phyloP scores from a whole-genome alignment of 2,888 invertebrate genomes.

The Girardia tigrina region DNA sequence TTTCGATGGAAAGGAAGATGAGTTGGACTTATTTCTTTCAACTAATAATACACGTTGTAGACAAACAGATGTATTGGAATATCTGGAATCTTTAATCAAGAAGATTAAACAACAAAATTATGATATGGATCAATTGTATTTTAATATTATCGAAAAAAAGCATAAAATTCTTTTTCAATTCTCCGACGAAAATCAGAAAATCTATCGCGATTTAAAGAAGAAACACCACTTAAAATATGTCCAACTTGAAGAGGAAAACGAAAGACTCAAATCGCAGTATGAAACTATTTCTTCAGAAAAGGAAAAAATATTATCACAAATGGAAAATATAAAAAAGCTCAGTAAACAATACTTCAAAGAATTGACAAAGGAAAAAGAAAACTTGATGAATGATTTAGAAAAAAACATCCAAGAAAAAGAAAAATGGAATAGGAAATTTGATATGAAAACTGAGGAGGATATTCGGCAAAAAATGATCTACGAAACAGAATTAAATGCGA shows the following conservation, averaged over 20 bases:
- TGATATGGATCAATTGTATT: neutral
- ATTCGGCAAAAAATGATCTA: neutral
- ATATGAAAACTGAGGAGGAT: neutral
- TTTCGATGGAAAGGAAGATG: neutral
- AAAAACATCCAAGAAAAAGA: neutral
- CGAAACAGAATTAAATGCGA: neutral
- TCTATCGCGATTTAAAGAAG: neutral
- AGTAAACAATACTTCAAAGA: neutral
- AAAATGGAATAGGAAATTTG: neutral
- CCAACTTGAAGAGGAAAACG: neutral
- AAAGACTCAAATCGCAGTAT: slow-evolving; percentile 8
- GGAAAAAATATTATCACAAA: neutral
- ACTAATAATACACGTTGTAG: neutral
- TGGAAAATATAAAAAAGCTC: neutral
- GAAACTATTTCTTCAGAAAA: neutral
- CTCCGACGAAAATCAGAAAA: neutral
- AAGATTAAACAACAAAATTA: neutral
- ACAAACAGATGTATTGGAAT: neutral
- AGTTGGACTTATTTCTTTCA: neutral
- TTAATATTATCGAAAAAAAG: neutral
- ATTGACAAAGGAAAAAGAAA: neutral
- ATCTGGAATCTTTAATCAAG: neutral
- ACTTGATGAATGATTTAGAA: neutral
- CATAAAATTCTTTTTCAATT: neutral
- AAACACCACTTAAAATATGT: neutral